A percentile compares a stretch with the other conserved stretches of the same genome.
Evolutionary conservation across 1,140 invertebrate species (phyloP).

Genomic region (Phthorimaea operculella): DNA sequence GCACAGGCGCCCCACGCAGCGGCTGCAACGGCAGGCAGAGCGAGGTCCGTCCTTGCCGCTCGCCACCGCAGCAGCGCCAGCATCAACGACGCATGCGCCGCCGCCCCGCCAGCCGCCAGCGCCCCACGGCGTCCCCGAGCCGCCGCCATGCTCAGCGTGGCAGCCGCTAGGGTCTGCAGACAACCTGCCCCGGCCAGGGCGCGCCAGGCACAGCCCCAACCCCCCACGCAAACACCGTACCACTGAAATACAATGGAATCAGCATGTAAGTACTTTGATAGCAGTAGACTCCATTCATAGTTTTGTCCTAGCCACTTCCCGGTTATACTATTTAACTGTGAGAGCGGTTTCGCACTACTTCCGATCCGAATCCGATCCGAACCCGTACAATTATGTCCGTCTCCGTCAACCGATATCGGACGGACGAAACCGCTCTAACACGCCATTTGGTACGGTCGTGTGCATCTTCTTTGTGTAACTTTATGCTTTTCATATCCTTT

Average conservation of each 20-base stretch:
- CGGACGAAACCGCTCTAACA: too few species aligned
- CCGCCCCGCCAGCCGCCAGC: conserved; percentile 74
- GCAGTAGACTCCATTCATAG: not conserved
- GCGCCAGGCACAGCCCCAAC: conserved; percentile 72
- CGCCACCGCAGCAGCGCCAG: conserved; percentile 73
- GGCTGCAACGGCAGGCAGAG: conserved; percentile 76
- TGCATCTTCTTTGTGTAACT: too few species aligned
- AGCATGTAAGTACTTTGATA: too few species aligned
- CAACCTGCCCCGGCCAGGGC: conserved; percentile 74
- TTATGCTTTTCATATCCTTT: too few species aligned
- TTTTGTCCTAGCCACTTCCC: too few species aligned
- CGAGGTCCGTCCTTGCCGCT: conserved; percentile 69
- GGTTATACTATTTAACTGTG: too few species aligned
- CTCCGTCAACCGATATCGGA: too few species aligned
- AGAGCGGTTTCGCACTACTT: too few species aligned
- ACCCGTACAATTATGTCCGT: too few species aligned
- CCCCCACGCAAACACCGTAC: conserved; percentile 71
- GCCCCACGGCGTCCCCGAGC: conserved; percentile 73
- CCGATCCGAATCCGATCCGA: too few species aligned
- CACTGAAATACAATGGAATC: conserved; percentile 28
- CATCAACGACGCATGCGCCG: conserved; percentile 75
- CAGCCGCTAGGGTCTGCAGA: conserved; percentile 74
- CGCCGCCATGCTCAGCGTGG: conserved; percentile 75
- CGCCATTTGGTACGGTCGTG: too few species aligned
- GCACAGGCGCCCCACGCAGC: conserved; percentile 82